Percentiles rank a stretch among this genome's conserved stretches.
Conservation (phyloP, 2,888 invertebrate species). For the Sipha maydis region DNA sequence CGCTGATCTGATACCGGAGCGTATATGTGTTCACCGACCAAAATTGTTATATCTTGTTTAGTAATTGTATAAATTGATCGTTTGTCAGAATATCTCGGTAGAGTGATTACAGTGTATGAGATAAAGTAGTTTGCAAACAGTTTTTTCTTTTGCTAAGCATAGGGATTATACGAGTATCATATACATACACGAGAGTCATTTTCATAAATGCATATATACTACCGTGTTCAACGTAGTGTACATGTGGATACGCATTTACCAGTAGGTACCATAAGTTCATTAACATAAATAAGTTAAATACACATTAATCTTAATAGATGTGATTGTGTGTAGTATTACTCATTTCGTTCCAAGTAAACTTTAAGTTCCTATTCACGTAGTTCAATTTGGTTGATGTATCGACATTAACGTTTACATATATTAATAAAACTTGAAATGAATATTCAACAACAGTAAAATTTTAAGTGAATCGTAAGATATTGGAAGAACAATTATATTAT, state of each 20-base stretch:
- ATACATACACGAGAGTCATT: not conserved
- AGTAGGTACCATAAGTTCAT: not conserved
- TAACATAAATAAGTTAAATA: not conserved
- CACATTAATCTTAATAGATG: conserved; percentile 1
- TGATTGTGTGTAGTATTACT: not conserved
- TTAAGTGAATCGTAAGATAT: no score
- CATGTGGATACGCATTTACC: not conserved
- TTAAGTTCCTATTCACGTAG: not conserved
- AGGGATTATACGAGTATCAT: not conserved
- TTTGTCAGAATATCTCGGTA: not conserved
- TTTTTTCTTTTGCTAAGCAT: not conserved
- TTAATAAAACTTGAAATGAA: conserved; percentile 11
- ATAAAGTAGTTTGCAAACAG: not conserved
- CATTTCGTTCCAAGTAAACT: conserved; percentile 16
- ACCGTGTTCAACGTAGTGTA: not conserved
- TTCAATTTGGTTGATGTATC: not conserved
- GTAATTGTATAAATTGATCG: conserved; percentile 7
- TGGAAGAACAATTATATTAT: no score
- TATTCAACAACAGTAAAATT: not conserved
- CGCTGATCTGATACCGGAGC: not conserved
- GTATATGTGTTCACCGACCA: not conserved
- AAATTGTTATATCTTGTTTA: not conserved
- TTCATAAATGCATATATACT: not conserved
- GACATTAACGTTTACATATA: not conserved
- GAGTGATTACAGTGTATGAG: not conserved